These are phyloP conservation scores for Celastrina argiolus DNA, from an alignment of 2,888 invertebrate species.

Conservation along the genomic window DNA sequence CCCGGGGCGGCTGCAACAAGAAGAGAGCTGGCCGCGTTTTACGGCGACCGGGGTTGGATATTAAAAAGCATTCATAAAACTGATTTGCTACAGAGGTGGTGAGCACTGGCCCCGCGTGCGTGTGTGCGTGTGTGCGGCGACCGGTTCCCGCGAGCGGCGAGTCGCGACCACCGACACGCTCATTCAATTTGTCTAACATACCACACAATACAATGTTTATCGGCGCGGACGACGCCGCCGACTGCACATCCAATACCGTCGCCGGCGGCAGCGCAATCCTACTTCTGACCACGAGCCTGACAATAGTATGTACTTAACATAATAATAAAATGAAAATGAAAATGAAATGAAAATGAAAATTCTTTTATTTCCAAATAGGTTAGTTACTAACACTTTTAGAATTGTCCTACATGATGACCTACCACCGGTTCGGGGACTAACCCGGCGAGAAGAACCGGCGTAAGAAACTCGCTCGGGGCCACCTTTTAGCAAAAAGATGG, in stretches of 20 bases:
- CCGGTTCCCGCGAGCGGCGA: slow-evolving; percentile 36
- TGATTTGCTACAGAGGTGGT: slow-evolving; percentile 21
- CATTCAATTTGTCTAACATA: slow-evolving; percentile 53
- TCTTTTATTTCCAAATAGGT: no score
- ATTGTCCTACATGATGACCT: no score
- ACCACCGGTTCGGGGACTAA: no score
- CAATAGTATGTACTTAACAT: no score
- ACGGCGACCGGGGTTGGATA: slow-evolving; percentile 10
- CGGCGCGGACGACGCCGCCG: slow-evolving; percentile 38
- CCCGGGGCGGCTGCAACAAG: neutral
- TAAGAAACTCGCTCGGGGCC: no score
- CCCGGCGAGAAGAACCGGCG: no score
- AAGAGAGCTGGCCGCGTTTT: neutral
- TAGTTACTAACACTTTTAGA: no score
- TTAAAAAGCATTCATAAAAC: slow-evolving; percentile 17
- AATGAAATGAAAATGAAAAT: no score
- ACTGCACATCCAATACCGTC: neutral
- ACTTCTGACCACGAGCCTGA: neutral
- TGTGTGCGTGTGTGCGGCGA: slow-evolving; percentile 34
- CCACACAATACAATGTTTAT: slow-evolving; percentile 41
- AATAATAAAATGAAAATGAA: no score
- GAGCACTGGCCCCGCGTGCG: slow-evolving; percentile 26
- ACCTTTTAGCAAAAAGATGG: no score
- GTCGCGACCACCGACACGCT: slow-evolving; percentile 40
- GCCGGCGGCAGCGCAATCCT: neutral